phyloP scores from a whole-genome alignment of 2,888 invertebrate species.

The Polymixis flavicincta region DNA sequence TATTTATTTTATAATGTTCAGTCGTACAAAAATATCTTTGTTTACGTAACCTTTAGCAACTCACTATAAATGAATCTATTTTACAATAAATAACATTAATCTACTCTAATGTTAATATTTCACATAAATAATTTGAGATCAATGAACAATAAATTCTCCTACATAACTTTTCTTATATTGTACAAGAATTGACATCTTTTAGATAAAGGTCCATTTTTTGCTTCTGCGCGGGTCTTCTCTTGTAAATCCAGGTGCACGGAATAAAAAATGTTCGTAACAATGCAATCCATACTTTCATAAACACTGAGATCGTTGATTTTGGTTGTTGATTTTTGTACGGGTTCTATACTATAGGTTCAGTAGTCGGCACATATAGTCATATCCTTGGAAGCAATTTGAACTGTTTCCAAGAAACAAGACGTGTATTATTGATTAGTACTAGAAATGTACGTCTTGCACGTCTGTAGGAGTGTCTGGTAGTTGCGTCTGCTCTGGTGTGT shows the following conservation, averaged over 20 bases:
- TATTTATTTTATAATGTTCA: slow-evolving; percentile 67
- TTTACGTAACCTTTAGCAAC: slow-evolving; percentile 48
- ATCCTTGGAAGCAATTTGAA: slow-evolving; percentile 21
- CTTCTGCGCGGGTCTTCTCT: slow-evolving; percentile 70
- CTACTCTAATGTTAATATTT: slow-evolving; percentile 81
- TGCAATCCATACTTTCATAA: slow-evolving; percentile 74
- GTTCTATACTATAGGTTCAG: slow-evolving; percentile 31
- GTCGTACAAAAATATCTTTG: slow-evolving; percentile 60
- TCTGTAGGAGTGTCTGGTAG: slow-evolving; percentile 92
- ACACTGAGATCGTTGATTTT: slow-evolving; percentile 77
- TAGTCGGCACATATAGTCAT: background rate
- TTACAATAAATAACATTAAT: slow-evolving; percentile 85
- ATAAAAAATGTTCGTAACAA: slow-evolving; percentile 81
- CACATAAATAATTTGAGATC: slow-evolving; percentile 90
- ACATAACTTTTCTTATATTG: slow-evolving; percentile 64
- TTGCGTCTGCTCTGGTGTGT: slow-evolving; percentile 80
- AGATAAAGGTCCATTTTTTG: slow-evolving; percentile 65
- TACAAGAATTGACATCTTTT: slow-evolving; percentile 61
- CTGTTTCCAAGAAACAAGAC: slow-evolving; percentile 26
- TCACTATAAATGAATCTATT: slow-evolving; percentile 63
- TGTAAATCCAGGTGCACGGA: slow-evolving; percentile 81
- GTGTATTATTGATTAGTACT: slow-evolving; percentile 62
- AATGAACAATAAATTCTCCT: slow-evolving; percentile 82
- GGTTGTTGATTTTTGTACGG: slow-evolving; percentile 70
- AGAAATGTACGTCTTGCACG: slow-evolving; percentile 92